Evolutionary conservation across 1,140 invertebrate species (phyloP).

Genomic region (Neodiprion fabricii): DNA sequence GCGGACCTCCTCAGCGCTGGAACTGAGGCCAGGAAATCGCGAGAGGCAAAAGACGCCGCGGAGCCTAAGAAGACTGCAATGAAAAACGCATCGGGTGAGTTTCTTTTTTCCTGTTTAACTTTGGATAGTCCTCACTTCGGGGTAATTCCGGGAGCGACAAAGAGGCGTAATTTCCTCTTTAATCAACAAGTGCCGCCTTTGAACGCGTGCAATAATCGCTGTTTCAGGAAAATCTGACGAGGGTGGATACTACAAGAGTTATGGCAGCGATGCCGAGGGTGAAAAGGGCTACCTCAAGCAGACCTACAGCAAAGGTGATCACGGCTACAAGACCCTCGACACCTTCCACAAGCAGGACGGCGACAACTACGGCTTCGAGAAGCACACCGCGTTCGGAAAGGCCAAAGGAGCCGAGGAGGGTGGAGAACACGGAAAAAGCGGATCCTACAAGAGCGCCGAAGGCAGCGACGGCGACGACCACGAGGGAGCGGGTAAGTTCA

Average conservation of each 20-base stretch:
- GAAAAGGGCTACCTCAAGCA: slow-evolving; percentile 71
- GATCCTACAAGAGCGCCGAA: slow-evolving; percentile 41
- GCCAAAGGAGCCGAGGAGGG: slow-evolving; percentile 49
- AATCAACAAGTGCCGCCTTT: background rate
- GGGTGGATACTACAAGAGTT: slow-evolving; percentile 54
- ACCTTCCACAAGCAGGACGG: slow-evolving; percentile 75
- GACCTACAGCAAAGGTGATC: slow-evolving; percentile 69
- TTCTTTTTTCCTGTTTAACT: background rate
- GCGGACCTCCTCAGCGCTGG: slow-evolving; percentile 37
- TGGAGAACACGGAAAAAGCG: slow-evolving; percentile 38
- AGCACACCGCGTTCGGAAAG: slow-evolving; percentile 68
- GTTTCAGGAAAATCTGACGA: slow-evolving; percentile 54
- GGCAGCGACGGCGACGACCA: slow-evolving; percentile 43
- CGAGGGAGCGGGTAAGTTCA: slow-evolving; percentile 50
- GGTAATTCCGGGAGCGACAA: background rate
- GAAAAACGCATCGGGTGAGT: slow-evolving; percentile 44
- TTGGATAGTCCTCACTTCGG: background rate
- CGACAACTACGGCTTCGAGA: slow-evolving; percentile 73
- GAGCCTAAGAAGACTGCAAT: slow-evolving; percentile 26
- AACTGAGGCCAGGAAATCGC: slow-evolving; percentile 30
- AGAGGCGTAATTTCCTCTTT: background rate
- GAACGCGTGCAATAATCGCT: background rate
- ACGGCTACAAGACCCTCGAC: slow-evolving; percentile 74
- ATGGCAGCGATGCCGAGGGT: slow-evolving; percentile 65
- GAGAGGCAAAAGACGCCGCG: background rate